Evolutionary conservation across 2,888 invertebrate genomes (phyloP), one percentile per base, ranked within the genome.

Genomic region (Callyntrura sp.): DNA sequence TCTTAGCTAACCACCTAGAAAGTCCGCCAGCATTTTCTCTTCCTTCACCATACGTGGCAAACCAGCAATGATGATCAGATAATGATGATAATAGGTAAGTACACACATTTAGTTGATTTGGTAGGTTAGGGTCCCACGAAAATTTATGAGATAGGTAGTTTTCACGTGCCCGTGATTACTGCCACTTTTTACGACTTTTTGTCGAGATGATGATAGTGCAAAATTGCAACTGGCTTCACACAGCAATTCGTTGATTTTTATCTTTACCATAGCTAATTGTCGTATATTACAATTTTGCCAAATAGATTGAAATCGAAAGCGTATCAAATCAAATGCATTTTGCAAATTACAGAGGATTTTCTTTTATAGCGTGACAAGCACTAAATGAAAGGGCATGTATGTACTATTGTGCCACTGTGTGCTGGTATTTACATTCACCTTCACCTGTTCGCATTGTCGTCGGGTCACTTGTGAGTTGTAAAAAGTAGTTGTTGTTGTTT

Each of bases 241-340:
- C 17, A n/a, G 2, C 9, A 17, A 6, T 3, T n/a, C 17, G 23
- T 60, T 23, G 57, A 57, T 17, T 35, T 35, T 35, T 35, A 35
- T 35, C 35, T 6, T 35, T 35, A 55, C 55, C 55, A 12, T 23
- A 62, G 60, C 65, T 28, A 70, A 43, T 70, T 70, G 20, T 28
- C 12, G n/a, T n/a, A 70, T 43, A 70, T 43, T 45, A 25, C 43
- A 70, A 43, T 23, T 20, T 60, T 20, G 57, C 25, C n/a, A n/a
- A n/a, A 62, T 25, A 43, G 28, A 83, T 43, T 84, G 85, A 85
- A 85, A 85, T 76, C 85, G 85, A 85, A 85, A 85, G 78, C 76
- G 20, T 48, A 62, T 35, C 9, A 48, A 35, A 35, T 23, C 45
- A 17, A 5, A 70, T 35, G 65, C 65, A 14, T 28, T 25, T 65